Conservation (phyloP, 2,888 invertebrate genomes). For the Ischnura elegans region DNA sequence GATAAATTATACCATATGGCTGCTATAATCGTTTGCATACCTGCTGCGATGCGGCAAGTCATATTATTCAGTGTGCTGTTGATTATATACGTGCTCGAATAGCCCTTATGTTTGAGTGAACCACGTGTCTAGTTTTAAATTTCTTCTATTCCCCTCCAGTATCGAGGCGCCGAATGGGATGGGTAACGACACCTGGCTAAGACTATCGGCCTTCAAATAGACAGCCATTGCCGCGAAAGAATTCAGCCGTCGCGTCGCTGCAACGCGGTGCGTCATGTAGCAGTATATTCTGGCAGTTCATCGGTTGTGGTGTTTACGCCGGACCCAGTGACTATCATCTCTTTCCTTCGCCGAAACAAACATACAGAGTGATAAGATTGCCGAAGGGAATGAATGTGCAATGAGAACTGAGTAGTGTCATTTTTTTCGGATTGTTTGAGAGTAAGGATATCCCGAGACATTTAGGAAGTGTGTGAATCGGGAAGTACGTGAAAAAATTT, state of each 20-base stretch:
- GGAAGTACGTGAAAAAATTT: background rate
- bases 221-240: conserved; percentile 8
- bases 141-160: conserved; percentile 38
- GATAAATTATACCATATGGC: background rate
- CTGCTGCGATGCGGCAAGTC: conserved; percentile 12
- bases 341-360: background rate
- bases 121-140: conserved; percentile 14
- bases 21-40: background rate
- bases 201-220: conserved; percentile 26
- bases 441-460: background rate
- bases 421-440: background rate
- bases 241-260: conserved; percentile 13
- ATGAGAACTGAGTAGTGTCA: background rate
- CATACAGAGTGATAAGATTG: background rate
- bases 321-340: conserved; percentile 31
- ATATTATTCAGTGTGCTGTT: background rate
- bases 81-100: conserved; percentile 5
- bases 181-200: conserved; percentile 14
- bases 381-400: background rate
- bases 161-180: conserved; percentile 27
- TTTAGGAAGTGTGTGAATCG: conserved; percentile 30
- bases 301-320: background rate
- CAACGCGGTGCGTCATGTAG: conserved; percentile 11
- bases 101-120: conserved; percentile 18
- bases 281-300: conserved; percentile 35